Base-by-base conservation (phyloP, 2,797 vertebrate genomes). In the Falco novaeseelandiae region DNA sequence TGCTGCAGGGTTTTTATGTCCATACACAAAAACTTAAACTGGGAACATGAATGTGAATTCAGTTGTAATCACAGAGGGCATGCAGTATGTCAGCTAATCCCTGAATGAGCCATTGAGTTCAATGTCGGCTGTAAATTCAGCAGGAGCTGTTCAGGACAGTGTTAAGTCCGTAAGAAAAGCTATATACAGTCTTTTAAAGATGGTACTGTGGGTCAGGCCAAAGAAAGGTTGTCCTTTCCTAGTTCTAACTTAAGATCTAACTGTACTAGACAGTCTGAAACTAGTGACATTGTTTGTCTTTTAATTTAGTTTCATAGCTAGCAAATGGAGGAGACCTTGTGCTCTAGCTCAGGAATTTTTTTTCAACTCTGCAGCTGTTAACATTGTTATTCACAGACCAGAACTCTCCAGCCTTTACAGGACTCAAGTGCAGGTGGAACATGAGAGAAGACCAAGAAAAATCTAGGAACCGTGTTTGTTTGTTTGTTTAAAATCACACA, bases 401-500 rank as follows among this genome's bases (percentile, higher is more conserved):
- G 59, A 83, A 54, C 49, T 83, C 72, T 87, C 17, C 42, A 83
- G 83, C 81, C 42, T 87, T 79, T 62, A 72, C n/a, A 87, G 89
- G 70, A 94, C 44, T 69, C 63, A 77, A 54, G 38, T 26, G 57
- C 87, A 88, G 76, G 63, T 94, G 90, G 69, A 83, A 42, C 71
- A 27, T 66, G 55, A 92, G 58, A 78, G 42, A 73, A 49, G 30
- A 78, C 57, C 4, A 83, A 79, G 65, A 78, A 42, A 65, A 61
- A 73, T 34, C 34, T 59, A 3, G 30, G 49, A 40, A 70, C 40
- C 9, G 12, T 74, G 67, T 87, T 78, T 82, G 46, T 80, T 83
- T 94, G 36, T 85, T 90, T 87, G 42, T 80, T 94, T 92, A 87
- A 89, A 92, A 48, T 52, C 42, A 73, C 59, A 51, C 49, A 73